Evolutionary conservation across 1,140 invertebrate genomes (phyloP).

Genomic region (Drosophila subpulchrella): DNA sequence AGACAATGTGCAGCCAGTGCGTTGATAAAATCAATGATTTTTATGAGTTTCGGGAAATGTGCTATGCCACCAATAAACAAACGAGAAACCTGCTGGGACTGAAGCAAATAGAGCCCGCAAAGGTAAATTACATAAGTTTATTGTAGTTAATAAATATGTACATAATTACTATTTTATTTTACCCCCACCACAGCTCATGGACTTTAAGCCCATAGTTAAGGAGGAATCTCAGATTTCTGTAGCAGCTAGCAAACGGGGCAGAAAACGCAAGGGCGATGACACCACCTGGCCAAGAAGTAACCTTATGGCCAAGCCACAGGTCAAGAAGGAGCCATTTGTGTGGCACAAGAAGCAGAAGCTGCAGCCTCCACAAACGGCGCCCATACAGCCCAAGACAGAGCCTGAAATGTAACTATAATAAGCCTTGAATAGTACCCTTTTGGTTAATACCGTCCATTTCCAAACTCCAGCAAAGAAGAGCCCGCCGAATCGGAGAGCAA

Average conservation of each 20-base stretch:
- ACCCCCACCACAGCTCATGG: slow-evolving; percentile 25
- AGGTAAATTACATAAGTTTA: slow-evolving; percentile 3
- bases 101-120: slow-evolving; percentile 51
- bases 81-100: slow-evolving; percentile 85
- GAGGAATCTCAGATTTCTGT: slow-evolving; percentile 20
- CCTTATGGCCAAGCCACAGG: slow-evolving; percentile 6
- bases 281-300: slow-evolving; percentile 9
- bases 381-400: slow-evolving; percentile 33
- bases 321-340: slow-evolving; percentile 54
- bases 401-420: slow-evolving; percentile 49
- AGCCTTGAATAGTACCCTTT: fast-evolving
- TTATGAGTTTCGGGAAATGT: slow-evolving; percentile 86
- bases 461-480: slow-evolving; percentile 59
- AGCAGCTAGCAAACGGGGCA: slow-evolving; percentile 35
- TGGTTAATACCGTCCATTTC: not conserved
- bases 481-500: slow-evolving; percentile 23
- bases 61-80: slow-evolving; percentile 85
- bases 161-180: not conserved
- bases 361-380: slow-evolving; percentile 8
- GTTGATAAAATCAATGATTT: slow-evolving; percentile 88
- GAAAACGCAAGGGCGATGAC: slow-evolving; percentile 57
- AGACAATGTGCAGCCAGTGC: slow-evolving; percentile 86
- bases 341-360: slow-evolving; percentile 63
- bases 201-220: slow-evolving; percentile 52
- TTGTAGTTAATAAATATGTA: not conserved